These are phyloP conservation scores for Channa argus DNA, from an alignment of 2,113 vertebrate species.

Conservation along the genomic window DNA sequence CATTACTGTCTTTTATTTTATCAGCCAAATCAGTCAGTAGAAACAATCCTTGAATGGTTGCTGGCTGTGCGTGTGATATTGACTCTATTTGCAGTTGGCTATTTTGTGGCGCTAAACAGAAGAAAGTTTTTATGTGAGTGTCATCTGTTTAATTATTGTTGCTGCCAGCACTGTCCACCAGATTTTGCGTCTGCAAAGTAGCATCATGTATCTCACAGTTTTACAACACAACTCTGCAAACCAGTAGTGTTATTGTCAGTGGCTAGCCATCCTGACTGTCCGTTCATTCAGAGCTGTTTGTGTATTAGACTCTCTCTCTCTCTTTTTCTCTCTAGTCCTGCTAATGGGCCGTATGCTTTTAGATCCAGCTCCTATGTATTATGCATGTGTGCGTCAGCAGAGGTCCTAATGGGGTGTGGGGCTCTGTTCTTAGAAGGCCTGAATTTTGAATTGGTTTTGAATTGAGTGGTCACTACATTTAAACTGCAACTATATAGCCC, in stretches of 20 bases:
- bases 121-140: neutral
- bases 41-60: neutral
- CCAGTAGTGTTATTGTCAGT: constrained; percentile 38
- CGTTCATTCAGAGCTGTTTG: constrained; percentile 34
- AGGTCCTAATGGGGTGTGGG: constrained; percentile 77
- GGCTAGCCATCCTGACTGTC: constrained; percentile 30
- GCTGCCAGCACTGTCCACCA: neutral
- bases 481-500: constrained; percentile 45
- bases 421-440: constrained; percentile 78
- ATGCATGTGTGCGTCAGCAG: constrained; percentile 79
- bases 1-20: constrained; percentile 18
- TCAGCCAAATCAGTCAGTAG: constrained; percentile 18
- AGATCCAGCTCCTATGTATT: constrained; percentile 81
- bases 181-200: constrained; percentile 34
- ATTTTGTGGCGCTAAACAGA: neutral
- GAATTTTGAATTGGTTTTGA: constrained; percentile 58
- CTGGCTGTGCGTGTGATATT: neutral
- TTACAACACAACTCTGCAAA: constrained; percentile 41
- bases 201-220: neutral
- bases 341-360: constrained; percentile 81
- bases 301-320: constrained; percentile 36
- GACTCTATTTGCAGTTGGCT: neutral
- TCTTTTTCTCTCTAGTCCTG: constrained; percentile 25
- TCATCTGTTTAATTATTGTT: neutral
- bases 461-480: constrained; percentile 72